Conservation (phyloP, 1,140 invertebrate genomes). For the Bemisia tabaci region DNA sequence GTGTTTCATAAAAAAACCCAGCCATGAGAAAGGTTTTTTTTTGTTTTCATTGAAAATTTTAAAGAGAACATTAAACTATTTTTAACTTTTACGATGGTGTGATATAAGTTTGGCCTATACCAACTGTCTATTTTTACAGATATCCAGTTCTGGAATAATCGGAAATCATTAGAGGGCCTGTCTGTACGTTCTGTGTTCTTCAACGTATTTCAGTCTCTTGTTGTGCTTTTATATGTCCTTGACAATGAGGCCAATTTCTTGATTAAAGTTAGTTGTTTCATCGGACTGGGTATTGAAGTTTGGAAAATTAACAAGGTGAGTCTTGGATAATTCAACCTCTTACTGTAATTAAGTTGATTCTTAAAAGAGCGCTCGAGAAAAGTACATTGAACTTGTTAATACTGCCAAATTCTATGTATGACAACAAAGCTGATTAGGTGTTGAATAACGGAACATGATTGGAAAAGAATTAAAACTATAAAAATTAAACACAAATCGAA, state of each 20-base stretch:
- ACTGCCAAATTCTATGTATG: too few species aligned
- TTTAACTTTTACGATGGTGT: too few species aligned
- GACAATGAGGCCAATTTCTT: conserved; percentile 98
- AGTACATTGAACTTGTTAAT: too few species aligned
- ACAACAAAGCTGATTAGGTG: too few species aligned
- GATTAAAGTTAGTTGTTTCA: conserved; percentile 78
- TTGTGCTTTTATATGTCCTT: conserved; percentile 90
- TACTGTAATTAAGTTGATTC: too few species aligned
- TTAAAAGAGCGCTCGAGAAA: too few species aligned
- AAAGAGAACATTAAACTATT: background rate
- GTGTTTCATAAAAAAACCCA: too few species aligned
- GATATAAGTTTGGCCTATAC: too few species aligned
- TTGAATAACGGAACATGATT: too few species aligned
- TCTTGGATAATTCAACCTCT: too few species aligned
- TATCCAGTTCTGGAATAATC: conserved; percentile 99
- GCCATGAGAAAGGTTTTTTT: background rate
- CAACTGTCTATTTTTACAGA: conserved; percentile 52
- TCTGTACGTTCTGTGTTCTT: conserved; percentile 98
- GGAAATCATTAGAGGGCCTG: conserved; percentile 91
- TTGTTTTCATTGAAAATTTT: background rate
- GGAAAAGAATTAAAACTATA: too few species aligned
- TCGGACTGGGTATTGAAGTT: conserved; percentile 92
- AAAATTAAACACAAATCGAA: too few species aligned
- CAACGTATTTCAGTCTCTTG: conserved; percentile 90
- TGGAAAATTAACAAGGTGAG: conserved; percentile 98